Base-by-base conservation (phyloP, 2,113 vertebrate genomes). In the Hystrix brachyura region DNA sequence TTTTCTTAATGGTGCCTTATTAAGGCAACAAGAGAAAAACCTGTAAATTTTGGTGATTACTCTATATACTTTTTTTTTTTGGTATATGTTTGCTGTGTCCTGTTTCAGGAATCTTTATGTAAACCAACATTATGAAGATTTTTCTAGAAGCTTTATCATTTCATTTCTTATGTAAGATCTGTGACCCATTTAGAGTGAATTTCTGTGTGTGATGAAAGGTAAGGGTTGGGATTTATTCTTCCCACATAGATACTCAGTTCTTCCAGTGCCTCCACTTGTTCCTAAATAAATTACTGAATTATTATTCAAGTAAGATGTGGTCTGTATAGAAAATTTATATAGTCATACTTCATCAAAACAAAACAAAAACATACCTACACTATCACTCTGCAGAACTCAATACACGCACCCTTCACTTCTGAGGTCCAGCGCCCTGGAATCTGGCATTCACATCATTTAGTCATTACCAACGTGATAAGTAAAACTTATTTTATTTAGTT, bases 1-100 rank as follows among this genome's bases (percentile, higher is more conserved):
- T 84, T 79, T 79, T 65, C 48, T 59, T 95, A 81, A 65, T 17
- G 9, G 7, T 91, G 17, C 76, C 76, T 79, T 94, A 38, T 91
- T 79, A 17, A 72, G 38, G 38, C 38, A 38, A 38, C 38, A 38
- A 92, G 76, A 91, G 17, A 55, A 85, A 71, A 64, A 11, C 0
- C 46, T 78, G 64, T 65, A 10, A 51, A 89, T 64, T 79, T 82
- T 91, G 69, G 59, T 83, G 32, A 91, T 87, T 14, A 69, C 83
- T 57, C 48, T 57, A 64, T 57, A 29, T 21, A 9, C 27, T 79
- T 60, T 78, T 64, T 78, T 83, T 59, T 72, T 83, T 38, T 29
- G 46, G 25, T 32, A 51, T 14, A 5, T 46, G 9, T 65, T 91
- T 94, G 6, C 43, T 84, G 57, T 79, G 4, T 84, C 27, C 34